Evolutionary conservation across 2,113 vertebrate species (phyloP).

Genomic region (Channa argus): DNA sequence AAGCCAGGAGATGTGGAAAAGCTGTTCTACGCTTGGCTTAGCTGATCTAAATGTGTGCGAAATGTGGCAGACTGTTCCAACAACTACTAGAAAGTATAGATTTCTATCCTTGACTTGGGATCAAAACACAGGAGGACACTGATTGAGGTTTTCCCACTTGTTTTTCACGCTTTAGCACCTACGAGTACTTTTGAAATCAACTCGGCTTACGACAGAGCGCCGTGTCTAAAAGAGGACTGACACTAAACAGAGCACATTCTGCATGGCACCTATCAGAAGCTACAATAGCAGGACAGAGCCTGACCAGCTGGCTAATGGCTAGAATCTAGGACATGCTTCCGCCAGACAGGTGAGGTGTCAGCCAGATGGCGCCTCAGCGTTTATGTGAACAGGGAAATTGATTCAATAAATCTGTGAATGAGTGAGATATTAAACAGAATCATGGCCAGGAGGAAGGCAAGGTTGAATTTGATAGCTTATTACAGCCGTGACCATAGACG

Average conservation of each 20-base stretch:
- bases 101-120: not conserved
- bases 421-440: conserved; percentile 40
- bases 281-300: conserved; percentile 19
- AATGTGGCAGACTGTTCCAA: not conserved
- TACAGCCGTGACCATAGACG: not conserved
- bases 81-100: not conserved
- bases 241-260: conserved; percentile 7
- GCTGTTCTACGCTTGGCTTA: conserved; percentile 18
- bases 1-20: conserved; percentile 46
- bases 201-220: not conserved
- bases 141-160: not conserved
- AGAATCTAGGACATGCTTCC: conserved; percentile 52
- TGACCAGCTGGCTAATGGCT: conserved; percentile 28
- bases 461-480: conserved; percentile 18
- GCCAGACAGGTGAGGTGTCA: conserved; percentile 30
- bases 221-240: conserved; percentile 8
- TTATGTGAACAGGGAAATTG: conserved; percentile 39
- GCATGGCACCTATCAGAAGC: not conserved
- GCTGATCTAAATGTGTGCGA: not conserved
- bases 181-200: not conserved
- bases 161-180: conserved; percentile 8
- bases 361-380: conserved; percentile 22
- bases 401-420: conserved; percentile 53
- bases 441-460: conserved; percentile 23
- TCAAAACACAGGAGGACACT: not conserved